Evolutionary conservation across 2,113 vertebrate genomes (phyloP), one percentile per base, ranked within the genome.

Genomic region (Takifugu flavidus): DNA sequence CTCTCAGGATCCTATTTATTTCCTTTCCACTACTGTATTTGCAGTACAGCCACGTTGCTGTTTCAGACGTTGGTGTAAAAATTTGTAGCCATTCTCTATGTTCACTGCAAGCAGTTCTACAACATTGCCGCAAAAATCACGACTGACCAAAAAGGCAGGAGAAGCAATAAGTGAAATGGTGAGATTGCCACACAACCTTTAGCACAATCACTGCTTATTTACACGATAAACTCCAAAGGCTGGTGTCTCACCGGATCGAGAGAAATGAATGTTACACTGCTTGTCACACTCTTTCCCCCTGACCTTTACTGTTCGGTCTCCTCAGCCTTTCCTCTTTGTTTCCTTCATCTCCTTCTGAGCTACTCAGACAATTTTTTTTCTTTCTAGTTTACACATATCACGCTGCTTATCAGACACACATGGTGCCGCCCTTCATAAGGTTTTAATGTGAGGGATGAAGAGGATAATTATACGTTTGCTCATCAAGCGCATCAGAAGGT

Each of bases 1-100:
- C 74, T 88, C 87, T 90, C 87, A 89, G 89, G 87, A 88, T 86
- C 59, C 62, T 89, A 88, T 88, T 85, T 86, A 90, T 88, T 86
- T 79, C 72, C 58, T 62, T 57, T 74, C 78, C 75, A 70, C 78
- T 82, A 75, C 78, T 75, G 63, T 74, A 56, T 65, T 56, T 58
- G 72, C 74, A 72, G 62, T 62, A 67, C 69, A 64, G 72, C 75
- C 76, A 56, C 39, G 52, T 66, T 72, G 56, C 75, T 62, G 76
- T 64, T 80, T 74, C 62, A 53, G 59, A 73, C 42, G 63, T 65
- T 60, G 64, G 57, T 76, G 66, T 72, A 62, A 68, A 75, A 61
- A 55, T 77, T 67, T 82, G 63, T 69, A 72, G 80, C 77, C 62
- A 34, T 56, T 54, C 56, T 75, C 29, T 74, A 50, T 57, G 61